Conservation (phyloP, 2,888 invertebrate species). For the Eupithecia abbreviata region DNA sequence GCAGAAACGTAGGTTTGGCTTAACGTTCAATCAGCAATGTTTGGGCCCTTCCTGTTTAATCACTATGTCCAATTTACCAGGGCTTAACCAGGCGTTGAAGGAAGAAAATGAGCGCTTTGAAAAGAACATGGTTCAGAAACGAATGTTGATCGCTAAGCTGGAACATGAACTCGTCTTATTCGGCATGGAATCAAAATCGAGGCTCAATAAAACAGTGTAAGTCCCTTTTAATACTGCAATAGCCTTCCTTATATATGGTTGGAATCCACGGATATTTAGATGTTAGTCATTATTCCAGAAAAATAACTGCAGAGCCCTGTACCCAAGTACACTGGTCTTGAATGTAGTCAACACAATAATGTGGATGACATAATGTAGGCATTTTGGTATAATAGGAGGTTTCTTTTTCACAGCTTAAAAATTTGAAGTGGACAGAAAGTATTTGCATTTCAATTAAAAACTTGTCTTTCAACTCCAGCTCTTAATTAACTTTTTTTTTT, state of each 20-base stretch:
- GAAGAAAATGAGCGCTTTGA: conserved; percentile 63
- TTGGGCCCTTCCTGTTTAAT: neutral
- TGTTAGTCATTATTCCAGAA: too few species aligned
- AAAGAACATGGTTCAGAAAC: conserved; percentile 57
- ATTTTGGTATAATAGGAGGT: too few species aligned
- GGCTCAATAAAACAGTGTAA: conserved; percentile 61
- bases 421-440: too few species aligned
- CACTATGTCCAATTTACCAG: conserved; percentile 34
- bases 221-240: conserved; percentile 18
- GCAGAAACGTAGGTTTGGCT: neutral
- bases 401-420: too few species aligned
- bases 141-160: conserved; percentile 58
- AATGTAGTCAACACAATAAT: too few species aligned
- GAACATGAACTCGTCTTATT: conserved; percentile 54
- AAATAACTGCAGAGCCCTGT: too few species aligned
- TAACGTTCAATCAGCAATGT: neutral
- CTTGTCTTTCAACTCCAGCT: too few species aligned
- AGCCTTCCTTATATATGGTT: neutral
- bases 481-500: too few species aligned
- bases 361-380: too few species aligned
- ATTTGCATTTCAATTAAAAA: too few species aligned
- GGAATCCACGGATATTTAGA: neutral
- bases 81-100: conserved; percentile 53
- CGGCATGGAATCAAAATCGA: conserved; percentile 50
- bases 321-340: too few species aligned